phyloP scores from a whole-genome alignment of 1,140 invertebrate species.

The Anastrepha obliqua region DNA sequence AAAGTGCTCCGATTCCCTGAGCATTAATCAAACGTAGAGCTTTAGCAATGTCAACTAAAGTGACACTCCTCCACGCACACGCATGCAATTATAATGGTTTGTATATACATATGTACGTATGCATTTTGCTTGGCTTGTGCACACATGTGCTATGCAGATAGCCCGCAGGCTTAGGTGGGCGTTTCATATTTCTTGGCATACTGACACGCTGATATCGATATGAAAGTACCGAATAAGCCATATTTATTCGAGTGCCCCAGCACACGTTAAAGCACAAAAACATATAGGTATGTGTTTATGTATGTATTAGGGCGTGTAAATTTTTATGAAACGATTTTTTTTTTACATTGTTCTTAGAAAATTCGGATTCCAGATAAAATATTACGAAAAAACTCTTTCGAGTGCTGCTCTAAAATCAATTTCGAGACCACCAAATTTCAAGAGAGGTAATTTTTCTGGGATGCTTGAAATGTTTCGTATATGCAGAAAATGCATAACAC shows the following conservation, averaged over 20 bases:
- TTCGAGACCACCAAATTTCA: too few relatives aligned
- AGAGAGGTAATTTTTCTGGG: too few relatives aligned
- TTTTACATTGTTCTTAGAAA: too few relatives aligned
- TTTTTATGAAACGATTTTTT: too few relatives aligned
- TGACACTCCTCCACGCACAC: background rate
- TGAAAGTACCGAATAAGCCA: background rate
- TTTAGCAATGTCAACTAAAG: background rate
- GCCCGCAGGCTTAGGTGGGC: too few relatives aligned
- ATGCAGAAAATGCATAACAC: too few relatives aligned
- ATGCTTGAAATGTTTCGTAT: too few relatives aligned
- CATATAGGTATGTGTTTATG: too few relatives aligned
- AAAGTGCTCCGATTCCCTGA: background rate
- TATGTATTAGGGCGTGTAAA: too few relatives aligned
- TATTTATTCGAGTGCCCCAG: background rate
- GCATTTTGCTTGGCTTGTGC: background rate
- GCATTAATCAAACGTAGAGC: conserved; percentile 41
- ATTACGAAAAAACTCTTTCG: too few relatives aligned
- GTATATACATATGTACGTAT: background rate
- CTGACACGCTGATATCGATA: conserved; percentile 6
- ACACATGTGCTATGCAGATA: background rate
- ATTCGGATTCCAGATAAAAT: too few relatives aligned
- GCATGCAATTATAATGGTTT: background rate
- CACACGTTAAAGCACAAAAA: background rate
- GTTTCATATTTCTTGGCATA: conserved; percentile 36
- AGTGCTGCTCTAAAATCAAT: too few relatives aligned